Evolutionary conservation across 2,888 invertebrate genomes (phyloP).

Genomic region (Deilephila elpenor): DNA sequence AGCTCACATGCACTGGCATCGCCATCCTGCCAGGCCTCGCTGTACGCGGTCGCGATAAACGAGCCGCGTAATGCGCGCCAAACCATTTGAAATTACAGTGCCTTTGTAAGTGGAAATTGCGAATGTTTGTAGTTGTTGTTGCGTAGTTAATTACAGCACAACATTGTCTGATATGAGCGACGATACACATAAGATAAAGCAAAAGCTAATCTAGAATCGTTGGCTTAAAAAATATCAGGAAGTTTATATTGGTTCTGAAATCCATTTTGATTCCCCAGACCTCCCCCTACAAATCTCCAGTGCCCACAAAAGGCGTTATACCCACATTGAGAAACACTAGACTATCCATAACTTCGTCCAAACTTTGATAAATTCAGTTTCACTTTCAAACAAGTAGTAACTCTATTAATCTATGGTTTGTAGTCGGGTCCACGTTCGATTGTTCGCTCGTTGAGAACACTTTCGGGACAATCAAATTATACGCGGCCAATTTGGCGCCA

Average conservation of each 20-base stretch:
- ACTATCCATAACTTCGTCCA: background rate
- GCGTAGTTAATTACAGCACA: background rate
- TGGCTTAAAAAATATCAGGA: too few relatives aligned
- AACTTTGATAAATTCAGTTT: background rate
- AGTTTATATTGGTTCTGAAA: too few relatives aligned
- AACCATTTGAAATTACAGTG: background rate
- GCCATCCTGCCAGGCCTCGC: background rate
- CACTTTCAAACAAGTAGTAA: background rate
- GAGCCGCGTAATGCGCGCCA: background rate
- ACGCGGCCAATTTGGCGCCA: constrained; percentile 9
- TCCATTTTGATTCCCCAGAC: too few relatives aligned
- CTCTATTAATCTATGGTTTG: background rate
- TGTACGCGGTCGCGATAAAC: constrained; percentile 13
- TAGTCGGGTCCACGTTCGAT: background rate
- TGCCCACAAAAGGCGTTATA: too few relatives aligned
- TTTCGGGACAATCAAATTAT: constrained; percentile 8
- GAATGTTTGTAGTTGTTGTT: background rate
- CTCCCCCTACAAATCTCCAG: too few relatives aligned
- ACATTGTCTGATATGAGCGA: background rate
- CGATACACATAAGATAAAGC: background rate
- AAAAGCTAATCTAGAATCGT: too few relatives aligned
- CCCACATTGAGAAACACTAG: too few relatives aligned
- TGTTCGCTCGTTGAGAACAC: background rate
- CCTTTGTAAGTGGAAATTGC: background rate
- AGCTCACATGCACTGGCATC: background rate